Conservation (phyloP, 2,797 vertebrate species). For the Spheniscus humboldti region DNA sequence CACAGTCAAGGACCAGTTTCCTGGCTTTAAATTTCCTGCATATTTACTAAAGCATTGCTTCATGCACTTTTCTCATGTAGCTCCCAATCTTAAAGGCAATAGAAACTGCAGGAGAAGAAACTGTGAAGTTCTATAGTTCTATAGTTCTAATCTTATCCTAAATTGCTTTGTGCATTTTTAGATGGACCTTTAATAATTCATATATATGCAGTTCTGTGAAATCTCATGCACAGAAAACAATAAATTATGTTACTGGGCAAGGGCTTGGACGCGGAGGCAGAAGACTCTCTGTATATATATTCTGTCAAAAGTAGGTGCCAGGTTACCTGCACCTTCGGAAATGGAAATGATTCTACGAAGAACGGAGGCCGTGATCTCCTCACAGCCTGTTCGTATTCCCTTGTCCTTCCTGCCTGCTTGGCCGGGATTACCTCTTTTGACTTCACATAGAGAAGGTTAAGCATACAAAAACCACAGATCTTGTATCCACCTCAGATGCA, state of each 20-base stretch:
- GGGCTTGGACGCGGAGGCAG: background rate
- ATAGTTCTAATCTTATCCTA: background rate
- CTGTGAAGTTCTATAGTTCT: background rate
- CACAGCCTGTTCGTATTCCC: background rate
- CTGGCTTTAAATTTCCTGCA: constrained; percentile 6
- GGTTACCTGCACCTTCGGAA: background rate
- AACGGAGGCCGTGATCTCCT: background rate
- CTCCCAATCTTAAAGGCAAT: background rate
- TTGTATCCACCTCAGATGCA: background rate
- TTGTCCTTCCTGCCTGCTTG: background rate
- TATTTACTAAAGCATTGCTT: background rate
- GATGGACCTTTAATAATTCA: background rate
- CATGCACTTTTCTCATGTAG: background rate
- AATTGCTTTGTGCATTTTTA: background rate
- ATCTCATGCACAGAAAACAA: background rate
- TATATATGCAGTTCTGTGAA: background rate
- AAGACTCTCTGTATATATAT: background rate
- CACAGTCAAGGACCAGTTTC: background rate
- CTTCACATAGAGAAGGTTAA: background rate
- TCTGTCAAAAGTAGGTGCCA: background rate
- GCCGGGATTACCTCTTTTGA: background rate
- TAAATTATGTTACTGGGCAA: background rate
- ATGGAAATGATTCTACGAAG: background rate
- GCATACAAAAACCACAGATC: background rate
- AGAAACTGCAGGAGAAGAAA: background rate